These are phyloP conservation scores for Leptodactylus fallax DNA, from an alignment of 2,797 vertebrate genomes.

Conservation along the genomic window DNA sequence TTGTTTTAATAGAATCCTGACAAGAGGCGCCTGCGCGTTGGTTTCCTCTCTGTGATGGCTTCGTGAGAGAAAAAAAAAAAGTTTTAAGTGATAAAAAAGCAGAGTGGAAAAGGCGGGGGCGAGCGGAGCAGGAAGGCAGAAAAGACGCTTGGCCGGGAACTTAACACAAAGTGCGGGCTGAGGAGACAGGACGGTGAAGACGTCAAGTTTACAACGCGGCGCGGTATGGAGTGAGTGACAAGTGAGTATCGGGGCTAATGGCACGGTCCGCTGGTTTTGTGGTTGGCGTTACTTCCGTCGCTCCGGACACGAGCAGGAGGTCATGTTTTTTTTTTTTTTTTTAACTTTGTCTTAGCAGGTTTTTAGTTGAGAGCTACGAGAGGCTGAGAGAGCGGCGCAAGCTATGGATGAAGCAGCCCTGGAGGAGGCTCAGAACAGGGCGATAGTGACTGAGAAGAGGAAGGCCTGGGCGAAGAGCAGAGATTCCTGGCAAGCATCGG, in stretches of 20 bases:
- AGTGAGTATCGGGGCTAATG: not conserved
- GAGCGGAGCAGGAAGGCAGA: constrained; percentile 24
- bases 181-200: not conserved
- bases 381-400: not conserved
- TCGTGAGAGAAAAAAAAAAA: constrained; percentile 31
- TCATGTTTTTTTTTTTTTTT: not conserved
- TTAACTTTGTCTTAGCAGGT: constrained; percentile 37
- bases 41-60: constrained; percentile 15
- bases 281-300: constrained; percentile 15
- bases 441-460: constrained; percentile 77
- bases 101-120: constrained; percentile 52
- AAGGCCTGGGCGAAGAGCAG: constrained; percentile 86
- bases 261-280: not conserved
- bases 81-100: constrained; percentile 48
- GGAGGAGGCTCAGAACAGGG: constrained; percentile 74
- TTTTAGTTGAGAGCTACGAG: constrained; percentile 23
- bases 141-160: constrained; percentile 30
- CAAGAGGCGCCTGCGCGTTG: constrained; percentile 23
- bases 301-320: not conserved
- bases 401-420: constrained; percentile 74
- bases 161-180: not conserved
- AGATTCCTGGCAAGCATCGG: constrained; percentile 85
- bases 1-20: not conserved
- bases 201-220: not conserved
- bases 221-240: constrained; percentile 15